These are phyloP conservation scores for Stegostoma tigrinum DNA, from an alignment of 2,113 vertebrate species.

Conservation along the genomic window DNA sequence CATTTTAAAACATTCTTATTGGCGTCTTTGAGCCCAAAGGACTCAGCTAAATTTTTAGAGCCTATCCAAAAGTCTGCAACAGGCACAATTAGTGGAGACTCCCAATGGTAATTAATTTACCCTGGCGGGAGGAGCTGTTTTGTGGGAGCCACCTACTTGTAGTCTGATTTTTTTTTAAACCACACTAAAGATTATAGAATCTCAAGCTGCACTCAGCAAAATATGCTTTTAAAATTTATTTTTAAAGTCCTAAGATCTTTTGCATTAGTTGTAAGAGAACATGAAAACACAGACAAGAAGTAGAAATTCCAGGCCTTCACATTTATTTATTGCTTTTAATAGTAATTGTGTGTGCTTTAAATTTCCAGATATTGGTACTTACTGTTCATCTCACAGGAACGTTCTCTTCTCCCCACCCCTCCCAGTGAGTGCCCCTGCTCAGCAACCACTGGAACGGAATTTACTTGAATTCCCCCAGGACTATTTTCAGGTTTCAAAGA, in stretches of 20 bases:
- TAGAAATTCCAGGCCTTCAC: neutral
- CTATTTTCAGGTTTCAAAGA: neutral
- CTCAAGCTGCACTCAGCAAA: neutral
- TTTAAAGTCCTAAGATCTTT: neutral
- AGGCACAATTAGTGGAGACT: neutral
- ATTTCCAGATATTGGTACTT: neutral
- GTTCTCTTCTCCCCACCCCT: neutral
- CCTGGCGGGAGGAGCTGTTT: neutral
- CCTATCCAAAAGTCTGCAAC: neutral
- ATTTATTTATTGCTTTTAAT: neutral
- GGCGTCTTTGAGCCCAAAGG: neutral
- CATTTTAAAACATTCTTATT: neutral
- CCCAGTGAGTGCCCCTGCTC: neutral
- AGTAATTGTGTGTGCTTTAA: neutral
- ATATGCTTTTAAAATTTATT: neutral
- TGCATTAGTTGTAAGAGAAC: neutral
- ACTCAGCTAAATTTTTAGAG: neutral
- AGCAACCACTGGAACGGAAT: neutral
- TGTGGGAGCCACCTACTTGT: neutral
- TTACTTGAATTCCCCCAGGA: neutral
- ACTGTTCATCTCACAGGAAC: neutral
- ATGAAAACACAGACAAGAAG: neutral
- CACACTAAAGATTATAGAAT: neutral
- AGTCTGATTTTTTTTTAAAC: neutral
- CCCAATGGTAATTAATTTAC: neutral